Percentiles rank a stretch among this genome's conserved stretches.
phyloP scores from a whole-genome alignment of 2,888 invertebrate species.

The Resseliella maxima region DNA sequence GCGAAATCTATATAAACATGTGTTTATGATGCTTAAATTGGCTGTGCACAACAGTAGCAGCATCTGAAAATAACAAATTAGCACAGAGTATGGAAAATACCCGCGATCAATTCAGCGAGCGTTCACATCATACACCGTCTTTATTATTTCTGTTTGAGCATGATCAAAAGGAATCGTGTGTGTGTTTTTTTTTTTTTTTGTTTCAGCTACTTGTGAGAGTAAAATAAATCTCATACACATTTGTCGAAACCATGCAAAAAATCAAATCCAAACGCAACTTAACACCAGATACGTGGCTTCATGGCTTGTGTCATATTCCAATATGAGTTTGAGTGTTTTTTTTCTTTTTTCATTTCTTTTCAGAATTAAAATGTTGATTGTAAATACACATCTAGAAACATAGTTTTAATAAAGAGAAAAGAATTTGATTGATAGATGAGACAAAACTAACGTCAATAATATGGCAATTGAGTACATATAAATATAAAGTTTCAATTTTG shows the following conservation, averaged over 20 bases:
- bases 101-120: background rate
- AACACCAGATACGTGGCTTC: background rate
- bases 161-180: slow-evolving; percentile 15
- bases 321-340: background rate
- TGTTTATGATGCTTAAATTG: background rate
- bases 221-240: too few relatives aligned
- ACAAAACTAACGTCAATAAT: too few relatives aligned
- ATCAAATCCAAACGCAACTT: background rate
- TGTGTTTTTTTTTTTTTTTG: background rate
- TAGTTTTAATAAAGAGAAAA: background rate
- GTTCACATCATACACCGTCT: too few relatives aligned
- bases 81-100: background rate
- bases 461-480: too few relatives aligned
- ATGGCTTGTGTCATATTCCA: background rate
- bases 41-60: background rate
- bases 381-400: background rate
- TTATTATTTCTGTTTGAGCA: background rate
- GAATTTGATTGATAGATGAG: too few relatives aligned
- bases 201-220: too few relatives aligned
- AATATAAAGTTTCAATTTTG: too few relatives aligned
- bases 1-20: too few relatives aligned
- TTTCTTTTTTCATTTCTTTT: background rate
- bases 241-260: background rate
- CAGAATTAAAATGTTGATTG: background rate
- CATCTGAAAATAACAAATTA: background rate